A percentile compares a stretch with the other conserved stretches of the same genome.
phyloP scores from a whole-genome alignment of 64 coral and sea anemone species.

The Catalaphyllia jardinei region DNA sequence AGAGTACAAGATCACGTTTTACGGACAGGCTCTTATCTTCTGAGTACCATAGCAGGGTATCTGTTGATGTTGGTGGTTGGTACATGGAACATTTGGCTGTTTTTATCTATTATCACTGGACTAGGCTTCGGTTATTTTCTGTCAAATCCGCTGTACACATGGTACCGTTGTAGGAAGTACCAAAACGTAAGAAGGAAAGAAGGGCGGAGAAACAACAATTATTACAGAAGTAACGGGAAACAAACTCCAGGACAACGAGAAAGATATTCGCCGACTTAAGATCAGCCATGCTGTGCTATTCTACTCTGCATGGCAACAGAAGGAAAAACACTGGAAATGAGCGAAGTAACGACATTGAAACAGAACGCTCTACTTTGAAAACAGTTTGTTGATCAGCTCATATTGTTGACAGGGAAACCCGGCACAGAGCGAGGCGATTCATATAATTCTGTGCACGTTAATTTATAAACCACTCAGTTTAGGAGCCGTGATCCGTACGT shows the following conservation, averaged over 20 bases:
- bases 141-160: constrained; percentile 24
- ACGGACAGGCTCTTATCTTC: neutral
- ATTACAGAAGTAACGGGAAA: neutral
- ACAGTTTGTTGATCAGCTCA: too few species aligned
- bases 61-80: constrained; percentile 22
- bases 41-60: neutral
- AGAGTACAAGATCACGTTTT: constrained; percentile 4
- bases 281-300: too few species aligned
- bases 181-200: neutral
- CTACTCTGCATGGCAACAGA: too few species aligned
- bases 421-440: too few species aligned
- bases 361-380: too few species aligned
- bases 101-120: neutral
- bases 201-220: neutral
- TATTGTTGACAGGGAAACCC: too few species aligned
- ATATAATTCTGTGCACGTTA: too few species aligned
- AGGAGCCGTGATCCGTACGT: too few species aligned
- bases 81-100: neutral
- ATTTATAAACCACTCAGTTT: too few species aligned
- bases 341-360: too few species aligned
- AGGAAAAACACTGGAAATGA: too few species aligned
- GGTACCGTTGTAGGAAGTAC: neutral
- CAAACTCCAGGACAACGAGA: neutral
- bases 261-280: neutral
- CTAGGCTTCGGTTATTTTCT: constrained; percentile 2